Percentiles rank a stretch among this genome's conserved stretches.
These are phyloP conservation scores for Brenthis ino DNA, from an alignment of 2,888 invertebrate genomes.

Conservation along the genomic window DNA sequence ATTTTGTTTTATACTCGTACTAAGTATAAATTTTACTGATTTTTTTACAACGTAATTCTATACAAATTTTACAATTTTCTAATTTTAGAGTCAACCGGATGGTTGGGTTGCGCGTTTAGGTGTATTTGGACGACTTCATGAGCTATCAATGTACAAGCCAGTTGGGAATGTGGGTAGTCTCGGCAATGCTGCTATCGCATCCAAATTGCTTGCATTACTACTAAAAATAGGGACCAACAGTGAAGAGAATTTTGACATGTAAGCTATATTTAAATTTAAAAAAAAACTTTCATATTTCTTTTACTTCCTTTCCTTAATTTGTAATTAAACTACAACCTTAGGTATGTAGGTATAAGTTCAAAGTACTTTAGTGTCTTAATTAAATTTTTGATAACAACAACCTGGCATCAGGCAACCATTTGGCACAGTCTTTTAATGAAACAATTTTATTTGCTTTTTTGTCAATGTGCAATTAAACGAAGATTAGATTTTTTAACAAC, in stretches of 20 bases:
- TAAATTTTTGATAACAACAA: too few relatives aligned
- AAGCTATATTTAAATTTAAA: conserved; percentile 39
- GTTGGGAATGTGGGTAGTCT: conserved; percentile 53
- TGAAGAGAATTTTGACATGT: conserved; percentile 67
- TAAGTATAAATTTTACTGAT: not conserved
- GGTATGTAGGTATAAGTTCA: too few relatives aligned
- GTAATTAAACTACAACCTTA: too few relatives aligned
- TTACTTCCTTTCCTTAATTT: too few relatives aligned
- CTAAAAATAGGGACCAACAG: conserved; percentile 60
- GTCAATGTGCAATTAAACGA: too few relatives aligned
- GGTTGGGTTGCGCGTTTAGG: conserved; percentile 75
- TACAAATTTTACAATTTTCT: not conserved
- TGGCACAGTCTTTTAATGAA: too few relatives aligned
- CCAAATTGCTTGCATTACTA: conserved; percentile 64
- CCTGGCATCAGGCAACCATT: too few relatives aligned
- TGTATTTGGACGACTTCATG: conserved; percentile 66
- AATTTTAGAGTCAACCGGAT: conserved; percentile 63
- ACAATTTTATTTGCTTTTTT: too few relatives aligned
- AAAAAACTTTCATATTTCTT: too few relatives aligned
- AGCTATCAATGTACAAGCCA: conserved; percentile 65
- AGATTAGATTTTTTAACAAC: too few relatives aligned
- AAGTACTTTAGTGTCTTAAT: too few relatives aligned
- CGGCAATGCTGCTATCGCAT: conserved; percentile 61
- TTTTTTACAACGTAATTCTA: not conserved
- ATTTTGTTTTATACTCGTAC: too few relatives aligned